Percentiles rank a stretch among this genome's conserved stretches.
Conservation (phyloP, 2,113 vertebrate genomes). For the Phrynosoma blainvillii region DNA sequence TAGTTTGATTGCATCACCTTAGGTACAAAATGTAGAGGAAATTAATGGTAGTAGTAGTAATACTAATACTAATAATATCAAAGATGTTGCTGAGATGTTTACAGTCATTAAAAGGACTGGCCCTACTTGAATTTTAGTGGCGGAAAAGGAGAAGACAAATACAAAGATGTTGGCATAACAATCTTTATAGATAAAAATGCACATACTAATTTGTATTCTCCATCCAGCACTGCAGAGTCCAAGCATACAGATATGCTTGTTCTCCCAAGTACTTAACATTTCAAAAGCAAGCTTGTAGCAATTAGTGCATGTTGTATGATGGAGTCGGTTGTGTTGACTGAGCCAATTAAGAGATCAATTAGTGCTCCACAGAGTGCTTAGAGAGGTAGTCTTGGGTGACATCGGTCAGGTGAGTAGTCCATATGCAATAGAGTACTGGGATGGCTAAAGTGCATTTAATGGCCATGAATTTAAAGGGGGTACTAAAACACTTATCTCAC, state of each 20-base stretch:
- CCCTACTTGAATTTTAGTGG: background rate
- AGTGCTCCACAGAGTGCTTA: constrained; percentile 63
- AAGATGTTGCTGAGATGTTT: background rate
- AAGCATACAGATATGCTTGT: background rate
- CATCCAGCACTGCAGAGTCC: fast-evolving
- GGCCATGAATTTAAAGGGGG: constrained; percentile 36
- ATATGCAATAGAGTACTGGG: constrained; percentile 28
- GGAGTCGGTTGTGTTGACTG: constrained; percentile 75
- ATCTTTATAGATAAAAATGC: background rate
- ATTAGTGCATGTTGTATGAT: constrained; percentile 73
- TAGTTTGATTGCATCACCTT: background rate
- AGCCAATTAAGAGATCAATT: constrained; percentile 85
- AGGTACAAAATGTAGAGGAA: background rate
- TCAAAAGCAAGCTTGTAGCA: constrained; percentile 73
- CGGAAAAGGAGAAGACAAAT: background rate
- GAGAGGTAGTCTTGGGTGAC: constrained; percentile 65
- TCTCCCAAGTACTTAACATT: constrained; percentile 46
- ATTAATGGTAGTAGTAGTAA: background rate
- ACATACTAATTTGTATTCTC: fast-evolving
- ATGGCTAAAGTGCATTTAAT: constrained; percentile 55
- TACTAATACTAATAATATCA: background rate
- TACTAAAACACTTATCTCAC: constrained; percentile 24
- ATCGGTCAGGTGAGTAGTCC: constrained; percentile 42
- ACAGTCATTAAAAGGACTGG: background rate
- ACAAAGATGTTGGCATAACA: background rate